phyloP scores from a whole-genome alignment of 2,888 invertebrate species.

The Plagodis dolabraria region DNA sequence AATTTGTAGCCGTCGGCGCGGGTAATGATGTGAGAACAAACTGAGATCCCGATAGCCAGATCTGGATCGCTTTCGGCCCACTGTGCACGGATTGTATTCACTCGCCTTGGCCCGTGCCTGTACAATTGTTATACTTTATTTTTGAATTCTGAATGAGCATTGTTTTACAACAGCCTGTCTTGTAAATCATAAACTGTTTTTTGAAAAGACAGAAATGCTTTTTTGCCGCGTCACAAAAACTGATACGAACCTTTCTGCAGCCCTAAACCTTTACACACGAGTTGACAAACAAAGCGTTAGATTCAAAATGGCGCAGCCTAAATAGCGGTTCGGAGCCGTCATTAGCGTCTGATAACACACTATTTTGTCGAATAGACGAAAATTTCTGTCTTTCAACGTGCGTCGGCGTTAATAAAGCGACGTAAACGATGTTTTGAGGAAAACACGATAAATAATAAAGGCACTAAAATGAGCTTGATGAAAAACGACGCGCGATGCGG shows the following conservation, averaged over 20 bases:
- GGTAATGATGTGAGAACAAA: slow-evolving; percentile 86
- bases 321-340: slow-evolving; percentile 72
- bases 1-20: slow-evolving; percentile 85
- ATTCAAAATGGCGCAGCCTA: slow-evolving; percentile 68
- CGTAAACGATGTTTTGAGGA: slow-evolving; percentile 75
- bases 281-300: slow-evolving; percentile 72
- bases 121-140: slow-evolving; percentile 58
- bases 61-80: slow-evolving; percentile 78
- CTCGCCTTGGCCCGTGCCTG: slow-evolving; percentile 53
- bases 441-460: slow-evolving; percentile 77
- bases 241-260: slow-evolving; percentile 32
- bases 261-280: slow-evolving; percentile 44
- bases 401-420: slow-evolving; percentile 75
- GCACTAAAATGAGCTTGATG: slow-evolving; percentile 71
- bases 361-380: slow-evolving; percentile 83
- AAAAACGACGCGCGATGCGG: slow-evolving; percentile 73
- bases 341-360: slow-evolving; percentile 81
- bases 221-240: slow-evolving; percentile 40
- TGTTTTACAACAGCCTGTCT: slow-evolving; percentile 58
- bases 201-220: slow-evolving; percentile 19
- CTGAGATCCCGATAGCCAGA: slow-evolving; percentile 83
- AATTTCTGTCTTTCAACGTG: slow-evolving; percentile 80
- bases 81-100: slow-evolving; percentile 73
- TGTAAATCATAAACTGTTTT: slow-evolving; percentile 40
- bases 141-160: slow-evolving; percentile 59